A percentile compares a stretch with the other conserved stretches of the same genome.
phyloP scores from a whole-genome alignment of 2,888 invertebrate species.

The Dasysyrphus albostriatus region DNA sequence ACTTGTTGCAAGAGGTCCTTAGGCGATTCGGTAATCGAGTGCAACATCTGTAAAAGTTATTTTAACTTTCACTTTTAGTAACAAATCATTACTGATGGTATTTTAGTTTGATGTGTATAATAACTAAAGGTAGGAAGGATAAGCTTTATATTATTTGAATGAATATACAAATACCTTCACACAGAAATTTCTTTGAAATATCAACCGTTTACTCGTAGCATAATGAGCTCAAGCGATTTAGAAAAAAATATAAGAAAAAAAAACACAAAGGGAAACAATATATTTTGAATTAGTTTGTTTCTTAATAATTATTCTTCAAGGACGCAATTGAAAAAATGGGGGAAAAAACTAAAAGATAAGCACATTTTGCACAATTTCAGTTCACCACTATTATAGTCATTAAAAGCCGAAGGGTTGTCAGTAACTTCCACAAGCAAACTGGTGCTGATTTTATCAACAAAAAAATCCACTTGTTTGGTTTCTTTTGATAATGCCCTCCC shows the following conservation, averaged over 20 bases:
- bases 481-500: neutral
- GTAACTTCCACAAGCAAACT: slow-evolving; percentile 7
- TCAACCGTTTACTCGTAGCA: slow-evolving; percentile 41
- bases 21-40: slow-evolving; percentile 54
- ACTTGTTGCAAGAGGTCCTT: slow-evolving; percentile 49
- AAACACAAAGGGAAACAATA: no score
- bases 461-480: slow-evolving; percentile 13
- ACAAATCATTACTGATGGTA: slow-evolving; percentile 46
- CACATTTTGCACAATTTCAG: slow-evolving; percentile 26
- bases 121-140: slow-evolving; percentile 10
- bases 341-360: slow-evolving; percentile 8
- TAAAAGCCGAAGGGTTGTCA: slow-evolving; percentile 34
- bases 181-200: slow-evolving; percentile 18
- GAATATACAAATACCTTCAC: neutral
- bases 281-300: slow-evolving; percentile 14
- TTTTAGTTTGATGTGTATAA: slow-evolving; percentile 2
- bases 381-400: slow-evolving; percentile 5
- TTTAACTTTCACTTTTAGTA: slow-evolving; percentile 27
- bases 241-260: no score
- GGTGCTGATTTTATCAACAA: slow-evolving; percentile 19
- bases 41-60: slow-evolving; percentile 56
- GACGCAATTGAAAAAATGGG: slow-evolving; percentile 13
- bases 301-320: slow-evolving; percentile 38
- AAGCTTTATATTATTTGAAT: neutral
- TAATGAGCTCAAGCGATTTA: slow-evolving; percentile 4